A percentile compares a stretch with the other conserved stretches of the same genome.
phyloP scores from a whole-genome alignment of 1,140 invertebrate genomes.

The Lycorma delicatula region DNA sequence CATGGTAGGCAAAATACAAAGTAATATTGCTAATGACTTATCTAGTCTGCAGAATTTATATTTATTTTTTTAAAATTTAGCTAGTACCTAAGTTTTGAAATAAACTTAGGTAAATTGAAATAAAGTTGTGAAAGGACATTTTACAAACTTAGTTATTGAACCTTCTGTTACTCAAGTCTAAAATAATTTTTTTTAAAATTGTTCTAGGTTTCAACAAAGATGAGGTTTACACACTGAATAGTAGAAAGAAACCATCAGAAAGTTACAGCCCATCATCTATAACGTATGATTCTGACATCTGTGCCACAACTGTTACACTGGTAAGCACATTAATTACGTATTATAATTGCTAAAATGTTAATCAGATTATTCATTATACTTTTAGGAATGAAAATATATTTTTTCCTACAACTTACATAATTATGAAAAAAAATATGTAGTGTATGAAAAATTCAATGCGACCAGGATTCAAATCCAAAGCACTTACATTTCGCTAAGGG shows the following conservation, averaged over 20 bases:
- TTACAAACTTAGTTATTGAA: neutral
- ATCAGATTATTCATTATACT: neutral
- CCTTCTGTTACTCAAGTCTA: neutral
- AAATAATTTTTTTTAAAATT: neutral
- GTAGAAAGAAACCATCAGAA: neutral
- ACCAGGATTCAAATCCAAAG: neutral
- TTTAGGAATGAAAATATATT: neutral
- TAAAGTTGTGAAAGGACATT: too few species aligned
- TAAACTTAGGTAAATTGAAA: neutral
- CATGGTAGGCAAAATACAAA: too few species aligned
- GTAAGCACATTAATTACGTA: neutral
- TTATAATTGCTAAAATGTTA: slow-evolving; percentile 9
- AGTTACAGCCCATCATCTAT: neutral
- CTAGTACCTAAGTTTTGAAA: neutral
- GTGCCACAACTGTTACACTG: neutral
- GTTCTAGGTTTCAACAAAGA: slow-evolving; percentile 3
- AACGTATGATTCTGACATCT: neutral
- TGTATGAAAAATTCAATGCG: neutral
- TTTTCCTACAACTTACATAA: neutral
- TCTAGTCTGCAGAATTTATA: neutral
- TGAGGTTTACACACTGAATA: neutral
- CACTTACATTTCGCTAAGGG: neutral
- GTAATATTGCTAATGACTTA: neutral
- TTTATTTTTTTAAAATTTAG: neutral
- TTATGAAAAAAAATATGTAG: too few species aligned